phyloP scores from a whole-genome alignment of 2,797 vertebrate species.

The Galagoides demidoff region DNA sequence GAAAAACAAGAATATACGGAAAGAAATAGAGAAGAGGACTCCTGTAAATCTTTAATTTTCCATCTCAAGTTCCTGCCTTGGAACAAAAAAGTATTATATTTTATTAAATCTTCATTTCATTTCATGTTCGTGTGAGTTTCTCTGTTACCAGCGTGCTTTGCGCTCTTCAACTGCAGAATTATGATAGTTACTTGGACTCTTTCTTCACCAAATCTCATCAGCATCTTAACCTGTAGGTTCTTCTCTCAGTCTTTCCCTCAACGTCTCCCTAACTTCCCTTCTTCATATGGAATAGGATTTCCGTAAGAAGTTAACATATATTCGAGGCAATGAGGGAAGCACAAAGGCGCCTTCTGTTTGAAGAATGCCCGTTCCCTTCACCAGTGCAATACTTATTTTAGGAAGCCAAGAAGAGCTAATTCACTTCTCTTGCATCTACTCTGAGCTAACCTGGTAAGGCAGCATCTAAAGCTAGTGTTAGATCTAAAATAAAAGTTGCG shows the following conservation, averaged over 20 bases:
- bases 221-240: background rate
- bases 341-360: background rate
- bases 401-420: background rate
- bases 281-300: background rate
- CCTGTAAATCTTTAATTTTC: background rate
- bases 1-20: conserved; percentile 19
- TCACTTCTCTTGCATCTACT: background rate
- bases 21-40: background rate
- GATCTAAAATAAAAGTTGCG: background rate
- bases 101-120: conserved; percentile 36
- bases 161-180: background rate
- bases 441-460: background rate
- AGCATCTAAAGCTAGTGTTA: conserved; percentile 14
- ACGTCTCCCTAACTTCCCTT: background rate
- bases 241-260: background rate
- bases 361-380: background rate
- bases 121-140: background rate
- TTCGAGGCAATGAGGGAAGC: background rate
- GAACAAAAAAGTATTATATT: accelerated
- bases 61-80: background rate
- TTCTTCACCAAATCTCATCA: background rate
- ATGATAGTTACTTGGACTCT: background rate
- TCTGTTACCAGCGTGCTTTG: background rate
- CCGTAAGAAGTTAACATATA: background rate
- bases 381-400: background rate